Evolutionary conservation across 2,888 invertebrate species (phyloP), one percentile per base, ranked within the genome.

Genomic region (Microctonus aethiopoides): DNA sequence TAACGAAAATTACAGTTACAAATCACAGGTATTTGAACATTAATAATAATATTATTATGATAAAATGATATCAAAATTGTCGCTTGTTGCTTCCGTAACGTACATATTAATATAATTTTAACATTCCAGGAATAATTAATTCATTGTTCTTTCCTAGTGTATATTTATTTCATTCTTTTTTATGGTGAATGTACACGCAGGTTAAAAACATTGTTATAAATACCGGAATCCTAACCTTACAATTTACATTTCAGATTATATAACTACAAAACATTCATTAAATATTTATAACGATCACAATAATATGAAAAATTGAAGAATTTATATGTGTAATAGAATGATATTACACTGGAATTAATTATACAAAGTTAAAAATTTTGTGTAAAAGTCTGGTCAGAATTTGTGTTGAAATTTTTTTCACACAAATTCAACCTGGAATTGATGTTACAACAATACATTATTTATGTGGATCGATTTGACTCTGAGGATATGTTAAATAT

Each of bases 11-110:
- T 68, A 67, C 74, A 34, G 62, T 64, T 78, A 75, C 80, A 74
- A 77, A 84, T 80, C 82, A 84, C 81, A 84, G 83, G 83, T 83
- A 81, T 77, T 77, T 72, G 67, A 52, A 16, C 20, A 46, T 16
- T 46, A 16, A 46, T 46, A 16, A n/a, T n/a, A n/a, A n/a, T n/a
- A n/a, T 46, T 56, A 52, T 70, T 67, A 32, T 66, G 51, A 61
- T 29, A 20, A n/a, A n/a, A n/a, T 6, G 22, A 10, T n/a, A 22
- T 34, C 24, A 29, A n/a, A n/a, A 46, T 46, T 24, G 57, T 22
- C 65, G 65, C 65, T 65, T 65, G 65, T 65, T 65, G 56, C 56
- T 36, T 54, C 26, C 54, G 54, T 26, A 13, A 46, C 34, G n/a
- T n/a, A n/a, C n/a, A 29, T 54, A 10, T 24, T 62, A 51, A 29